phyloP scores from a whole-genome alignment of 2,113 vertebrate genomes.

The Dissostichus mawsoni region DNA sequence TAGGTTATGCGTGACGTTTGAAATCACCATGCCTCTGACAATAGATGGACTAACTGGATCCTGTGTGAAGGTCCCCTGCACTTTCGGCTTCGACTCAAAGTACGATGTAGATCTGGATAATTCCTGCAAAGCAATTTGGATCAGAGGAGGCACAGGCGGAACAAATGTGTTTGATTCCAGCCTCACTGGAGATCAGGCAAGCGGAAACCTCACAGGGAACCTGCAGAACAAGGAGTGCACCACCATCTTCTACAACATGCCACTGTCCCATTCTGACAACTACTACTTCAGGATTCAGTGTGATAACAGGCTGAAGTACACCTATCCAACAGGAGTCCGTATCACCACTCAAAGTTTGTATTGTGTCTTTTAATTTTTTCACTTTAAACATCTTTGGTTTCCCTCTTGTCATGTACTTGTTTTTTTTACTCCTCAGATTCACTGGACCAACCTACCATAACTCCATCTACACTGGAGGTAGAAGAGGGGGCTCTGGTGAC shows the following conservation, averaged over 20 bases:
- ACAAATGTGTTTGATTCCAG: constrained; percentile 69
- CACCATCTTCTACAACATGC: constrained; percentile 67
- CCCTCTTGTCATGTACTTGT: not conserved
- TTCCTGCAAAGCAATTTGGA: constrained; percentile 71
- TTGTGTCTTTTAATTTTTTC: not conserved
- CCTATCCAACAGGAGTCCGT: constrained; percentile 30
- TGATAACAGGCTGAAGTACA: constrained; percentile 60
- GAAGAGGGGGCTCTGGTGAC: too few species aligned
- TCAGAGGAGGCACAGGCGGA: constrained; percentile 26
- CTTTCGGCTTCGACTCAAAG: too few species aligned
- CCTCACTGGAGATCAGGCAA: constrained; percentile 19
- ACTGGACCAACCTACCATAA: constrained; percentile 51
- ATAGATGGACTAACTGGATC: too few species aligned
- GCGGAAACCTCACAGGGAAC: constrained; percentile 45
- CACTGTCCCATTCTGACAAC: constrained; percentile 9
- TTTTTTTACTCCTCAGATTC: constrained; percentile 50
- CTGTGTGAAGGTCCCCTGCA: too few species aligned
- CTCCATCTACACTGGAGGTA: constrained; percentile 33
- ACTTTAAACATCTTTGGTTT: not conserved
- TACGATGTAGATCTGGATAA: constrained; percentile 45
- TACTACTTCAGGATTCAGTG: constrained; percentile 76
- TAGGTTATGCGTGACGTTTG: too few species aligned
- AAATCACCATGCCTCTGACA: too few species aligned
- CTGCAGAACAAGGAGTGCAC: constrained; percentile 70
- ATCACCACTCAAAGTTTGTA: constrained; percentile 58